A percentile compares a stretch with the other conserved stretches of the same genome.
These are phyloP conservation scores for Hystrix cristata DNA, from an alignment of 2,113 vertebrate genomes.

Conservation along the genomic window DNA sequence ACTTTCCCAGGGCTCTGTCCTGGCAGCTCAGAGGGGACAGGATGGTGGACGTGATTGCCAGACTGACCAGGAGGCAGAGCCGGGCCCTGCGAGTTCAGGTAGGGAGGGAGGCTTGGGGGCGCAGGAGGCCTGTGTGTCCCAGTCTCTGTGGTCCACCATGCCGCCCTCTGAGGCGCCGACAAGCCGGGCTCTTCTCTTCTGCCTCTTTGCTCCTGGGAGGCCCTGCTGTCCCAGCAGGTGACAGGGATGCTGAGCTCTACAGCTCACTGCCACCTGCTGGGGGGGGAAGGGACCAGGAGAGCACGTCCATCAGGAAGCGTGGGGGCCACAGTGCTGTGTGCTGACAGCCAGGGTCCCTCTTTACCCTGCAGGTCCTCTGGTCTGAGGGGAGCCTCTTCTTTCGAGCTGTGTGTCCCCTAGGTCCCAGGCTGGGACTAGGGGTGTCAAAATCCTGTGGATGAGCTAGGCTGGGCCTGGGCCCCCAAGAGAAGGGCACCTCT, in stretches of 20 bases:
- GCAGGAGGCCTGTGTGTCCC: neutral
- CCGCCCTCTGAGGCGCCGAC: neutral
- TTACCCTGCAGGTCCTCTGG: neutral
- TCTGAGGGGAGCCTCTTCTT: neutral
- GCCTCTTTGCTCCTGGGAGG: neutral
- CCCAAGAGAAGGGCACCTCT: neutral
- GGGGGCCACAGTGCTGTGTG: neutral
- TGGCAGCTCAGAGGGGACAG: slow-evolving; percentile 11
- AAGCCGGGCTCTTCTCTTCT: neutral
- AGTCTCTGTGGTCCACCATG: too few relatives aligned
- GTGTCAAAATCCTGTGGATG: neutral
- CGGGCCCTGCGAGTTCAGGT: slow-evolving; percentile 65
- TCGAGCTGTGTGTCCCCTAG: neutral
- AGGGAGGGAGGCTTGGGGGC: rapidly evolving
- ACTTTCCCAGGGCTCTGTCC: slow-evolving; percentile 55
- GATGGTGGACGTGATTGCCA: slow-evolving; percentile 80
- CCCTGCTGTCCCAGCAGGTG: neutral
- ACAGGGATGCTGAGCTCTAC: neutral
- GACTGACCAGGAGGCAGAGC: slow-evolving; percentile 70
- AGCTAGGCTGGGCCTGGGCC: neutral
- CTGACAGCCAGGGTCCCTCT: neutral
- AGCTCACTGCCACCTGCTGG: neutral
- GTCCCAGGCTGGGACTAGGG: neutral
- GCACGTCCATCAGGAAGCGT: neutral
- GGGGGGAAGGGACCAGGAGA: neutral